phyloP scores from a whole-genome alignment of 1,140 invertebrate species.

The Drosophila lacertosa region DNA sequence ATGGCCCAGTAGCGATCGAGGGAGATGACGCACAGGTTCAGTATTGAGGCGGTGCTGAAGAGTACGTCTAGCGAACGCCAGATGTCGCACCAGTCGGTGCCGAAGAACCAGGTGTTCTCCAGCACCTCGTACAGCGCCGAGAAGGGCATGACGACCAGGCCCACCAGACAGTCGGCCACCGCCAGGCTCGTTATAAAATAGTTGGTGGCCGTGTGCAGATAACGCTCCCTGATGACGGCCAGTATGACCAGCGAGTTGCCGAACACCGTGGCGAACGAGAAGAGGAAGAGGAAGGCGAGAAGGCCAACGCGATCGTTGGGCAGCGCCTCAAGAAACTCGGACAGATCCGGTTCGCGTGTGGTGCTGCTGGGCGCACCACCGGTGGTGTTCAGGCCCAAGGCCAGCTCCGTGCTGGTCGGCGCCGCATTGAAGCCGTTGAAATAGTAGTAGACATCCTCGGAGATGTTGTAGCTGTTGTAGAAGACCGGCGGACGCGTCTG shows the following conservation, averaged over 20 bases:
- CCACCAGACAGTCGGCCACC: conserved; percentile 97
- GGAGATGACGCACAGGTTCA: conserved; percentile 99
- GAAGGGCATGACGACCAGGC: conserved; percentile 98
- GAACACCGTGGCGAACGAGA: conserved; percentile 97
- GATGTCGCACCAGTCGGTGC: conserved; percentile 95
- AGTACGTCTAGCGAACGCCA: conserved; percentile 98
- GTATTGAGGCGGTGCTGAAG: conserved; percentile 97
- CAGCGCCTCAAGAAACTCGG: conserved; percentile 84
- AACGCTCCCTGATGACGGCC: conserved; percentile 94
- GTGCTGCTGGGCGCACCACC: conserved; percentile 37
- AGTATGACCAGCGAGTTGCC: conserved; percentile 98
- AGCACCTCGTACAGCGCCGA: conserved; percentile 94
- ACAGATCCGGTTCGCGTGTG: conserved; percentile 73
- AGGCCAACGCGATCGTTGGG: conserved; percentile 91
- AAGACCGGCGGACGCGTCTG: conserved; percentile 59
- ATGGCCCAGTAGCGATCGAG: conserved; percentile 99
- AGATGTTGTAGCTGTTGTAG: conserved; percentile 80
- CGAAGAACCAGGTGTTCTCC: conserved; percentile 94
- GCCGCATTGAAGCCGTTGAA: conserved; percentile 70
- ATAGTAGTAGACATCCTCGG: conserved; percentile 78
- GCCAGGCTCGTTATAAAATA: conserved; percentile 99
- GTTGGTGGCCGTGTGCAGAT: conserved; percentile 97
- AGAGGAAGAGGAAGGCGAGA: conserved; percentile 93
- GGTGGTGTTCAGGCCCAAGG: conserved; percentile 31
- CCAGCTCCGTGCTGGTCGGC: conserved; percentile 59